Base-by-base conservation (phyloP, 2,113 vertebrate genomes). In the Zapornia atra region DNA sequence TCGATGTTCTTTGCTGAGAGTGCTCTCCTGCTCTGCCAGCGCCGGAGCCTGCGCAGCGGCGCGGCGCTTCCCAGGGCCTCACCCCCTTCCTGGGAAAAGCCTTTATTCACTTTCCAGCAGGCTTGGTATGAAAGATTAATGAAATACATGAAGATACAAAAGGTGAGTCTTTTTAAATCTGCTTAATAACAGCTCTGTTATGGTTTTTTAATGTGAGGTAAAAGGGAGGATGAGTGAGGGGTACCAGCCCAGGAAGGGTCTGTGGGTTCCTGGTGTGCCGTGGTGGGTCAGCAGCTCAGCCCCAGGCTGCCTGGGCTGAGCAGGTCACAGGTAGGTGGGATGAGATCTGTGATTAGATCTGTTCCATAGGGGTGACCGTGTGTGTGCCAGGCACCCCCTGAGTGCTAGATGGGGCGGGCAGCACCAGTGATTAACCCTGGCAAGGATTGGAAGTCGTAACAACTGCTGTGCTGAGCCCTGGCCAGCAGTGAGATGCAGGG, bases 261-360 rank as follows among this genome's bases (percentile, higher is more conserved):
- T 14, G 0, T 3, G 13, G 1, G 7, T 13, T 31, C 18, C 64
- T 36, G 59, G 8, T 6, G n/a, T 14, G 34, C 14, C 2, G 16
- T 19, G 17, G 17, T 9, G 12, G 69, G 24, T 26, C 69, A 38
- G 34, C 28, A 34, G 56, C 60, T 77, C 21, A 25, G 3, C 16
- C 14, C 34, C 38, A 16, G 24, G 5, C n/a, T 1, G 0, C 26
- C 9, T 6, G 42, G 40, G n/a, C 2, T 19, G 25, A 17, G n/a
- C 34, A 3, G 15, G 10, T 10, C 1, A 0, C 12, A 9, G 53
- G 48, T 0, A 1, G 21, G 10, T 10, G 42, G 14, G 44, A 46
- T 46, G 44, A 34, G 61, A 2, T 9, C 69, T 10, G 42, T 14
- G 44, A 46, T 46, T 17, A 34, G 61, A 2, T 9, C 69, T 40